These are phyloP conservation scores for Timema cristinae DNA, from an alignment of 2,888 invertebrate genomes.

Conservation along the genomic window DNA sequence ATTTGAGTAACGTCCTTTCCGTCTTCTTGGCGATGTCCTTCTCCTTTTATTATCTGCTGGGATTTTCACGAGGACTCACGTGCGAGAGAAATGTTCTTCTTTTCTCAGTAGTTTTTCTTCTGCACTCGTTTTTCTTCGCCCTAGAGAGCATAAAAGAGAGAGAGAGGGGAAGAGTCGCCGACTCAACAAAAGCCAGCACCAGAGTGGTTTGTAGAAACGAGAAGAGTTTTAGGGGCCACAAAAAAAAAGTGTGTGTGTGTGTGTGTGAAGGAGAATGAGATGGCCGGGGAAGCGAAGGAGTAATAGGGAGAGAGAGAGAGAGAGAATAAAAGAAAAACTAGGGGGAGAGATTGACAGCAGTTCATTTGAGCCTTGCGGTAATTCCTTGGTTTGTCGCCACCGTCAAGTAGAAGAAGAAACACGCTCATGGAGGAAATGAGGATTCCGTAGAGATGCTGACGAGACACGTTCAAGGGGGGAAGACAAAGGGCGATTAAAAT, in stretches of 20 bases:
- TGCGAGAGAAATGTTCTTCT: background rate
- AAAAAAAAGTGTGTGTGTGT: no score
- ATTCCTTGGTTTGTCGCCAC: constrained; percentile 13
- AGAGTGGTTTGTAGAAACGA: background rate
- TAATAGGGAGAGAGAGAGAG: background rate
- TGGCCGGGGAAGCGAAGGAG: background rate
- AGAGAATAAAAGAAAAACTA: background rate
- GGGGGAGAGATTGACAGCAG: constrained; percentile 3
- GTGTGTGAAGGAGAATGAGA: no score
- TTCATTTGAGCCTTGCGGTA: constrained; percentile 5
- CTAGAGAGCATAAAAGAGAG: no score
- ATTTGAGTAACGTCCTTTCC: no score
- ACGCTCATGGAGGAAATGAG: background rate
- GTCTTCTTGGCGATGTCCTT: no score
- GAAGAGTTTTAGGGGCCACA: no score
- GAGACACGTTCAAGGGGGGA: no score
- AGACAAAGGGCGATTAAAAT: no score
- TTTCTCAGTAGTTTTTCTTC: no score
- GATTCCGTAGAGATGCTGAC: background rate
- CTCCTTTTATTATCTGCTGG: background rate
- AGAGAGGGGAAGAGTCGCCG: background rate
- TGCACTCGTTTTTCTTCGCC: no score
- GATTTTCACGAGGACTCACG: background rate
- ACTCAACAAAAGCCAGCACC: no score
- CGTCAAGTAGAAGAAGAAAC: background rate